These are phyloP conservation scores for Engraulis encrasicolus DNA, from an alignment of 2,113 vertebrate genomes.

Conservation along the genomic window DNA sequence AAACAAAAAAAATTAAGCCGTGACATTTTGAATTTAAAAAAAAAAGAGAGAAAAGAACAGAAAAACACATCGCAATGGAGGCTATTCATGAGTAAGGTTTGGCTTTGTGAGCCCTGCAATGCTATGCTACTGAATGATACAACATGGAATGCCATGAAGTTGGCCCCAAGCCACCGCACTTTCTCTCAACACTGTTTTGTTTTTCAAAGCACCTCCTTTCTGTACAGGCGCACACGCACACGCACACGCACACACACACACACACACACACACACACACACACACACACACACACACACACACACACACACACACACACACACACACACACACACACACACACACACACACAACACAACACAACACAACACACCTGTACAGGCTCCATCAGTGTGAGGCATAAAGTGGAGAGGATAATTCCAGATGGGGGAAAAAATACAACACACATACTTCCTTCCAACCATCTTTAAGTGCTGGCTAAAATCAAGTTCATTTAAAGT, in stretches of 20 bases:
- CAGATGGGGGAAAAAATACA: not conserved
- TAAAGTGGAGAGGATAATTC: not conserved
- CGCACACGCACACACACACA: too few relatives aligned
- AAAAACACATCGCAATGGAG: constrained; percentile 28
- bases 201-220: not conserved
- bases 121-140: constrained; percentile 35
- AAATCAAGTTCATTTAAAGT: constrained; percentile 43
- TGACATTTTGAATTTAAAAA: constrained; percentile 56
- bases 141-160: constrained; percentile 62
- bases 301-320: too few relatives aligned
- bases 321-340: too few relatives aligned
- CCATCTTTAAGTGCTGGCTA: constrained; percentile 29
- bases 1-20: constrained; percentile 40
- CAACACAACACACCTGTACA: constrained; percentile 7
- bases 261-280: too few relatives aligned
- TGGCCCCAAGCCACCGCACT: constrained; percentile 26
- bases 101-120: constrained; percentile 35
- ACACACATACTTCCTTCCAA: not conserved
- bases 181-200: not conserved
- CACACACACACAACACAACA: too few relatives aligned
- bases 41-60: too few relatives aligned
- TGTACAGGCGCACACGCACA: not conserved
- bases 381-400: not conserved
- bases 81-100: constrained; percentile 38
- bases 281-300: too few relatives aligned